phyloP scores from a whole-genome alignment of 2,888 invertebrate species.

The Oeneis ivallda region DNA sequence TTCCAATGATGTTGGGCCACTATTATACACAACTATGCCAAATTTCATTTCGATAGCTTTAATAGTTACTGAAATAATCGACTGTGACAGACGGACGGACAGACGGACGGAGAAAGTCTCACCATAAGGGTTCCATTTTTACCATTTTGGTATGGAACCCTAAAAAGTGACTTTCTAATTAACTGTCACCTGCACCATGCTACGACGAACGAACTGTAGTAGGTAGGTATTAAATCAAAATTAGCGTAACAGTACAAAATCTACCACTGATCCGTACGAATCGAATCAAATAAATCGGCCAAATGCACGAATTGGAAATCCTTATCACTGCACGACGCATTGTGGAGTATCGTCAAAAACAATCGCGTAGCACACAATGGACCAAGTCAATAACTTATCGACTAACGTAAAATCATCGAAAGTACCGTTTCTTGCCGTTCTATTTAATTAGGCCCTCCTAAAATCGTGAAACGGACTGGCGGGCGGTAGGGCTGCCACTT shows the following conservation, averaged over 20 bases:
- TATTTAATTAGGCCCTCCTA: slow-evolving; percentile 58
- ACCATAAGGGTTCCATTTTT: no score
- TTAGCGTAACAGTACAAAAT: slow-evolving; percentile 12
- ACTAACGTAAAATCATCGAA: slow-evolving; percentile 45
- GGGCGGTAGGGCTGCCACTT: slow-evolving; percentile 41
- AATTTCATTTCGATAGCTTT: no score
- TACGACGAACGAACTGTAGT: no score
- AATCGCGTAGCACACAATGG: slow-evolving; percentile 43
- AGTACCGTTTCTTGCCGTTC: slow-evolving; percentile 55
- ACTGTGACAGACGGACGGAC: no score
- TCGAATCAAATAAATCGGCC: slow-evolving; percentile 24
- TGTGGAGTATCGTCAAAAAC: slow-evolving; percentile 46
- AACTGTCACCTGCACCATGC: no score
- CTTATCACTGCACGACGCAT: slow-evolving; percentile 39
- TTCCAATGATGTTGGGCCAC: no score
- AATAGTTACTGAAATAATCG: no score
- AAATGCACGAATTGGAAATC: slow-evolving; percentile 32
- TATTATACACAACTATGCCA: no score
- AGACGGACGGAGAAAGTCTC: no score
- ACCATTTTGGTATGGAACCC: no score
- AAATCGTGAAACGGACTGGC: slow-evolving; percentile 55
- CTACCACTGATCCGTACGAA: slow-evolving; percentile 5
- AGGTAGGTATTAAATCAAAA: not conserved
- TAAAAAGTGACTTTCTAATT: no score
- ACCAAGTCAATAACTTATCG: slow-evolving; percentile 42